Evolutionary conservation across 1,140 invertebrate genomes (phyloP), one percentile per base, ranked within the genome.

Genomic region (Pogonomyrmex californicus): DNA sequence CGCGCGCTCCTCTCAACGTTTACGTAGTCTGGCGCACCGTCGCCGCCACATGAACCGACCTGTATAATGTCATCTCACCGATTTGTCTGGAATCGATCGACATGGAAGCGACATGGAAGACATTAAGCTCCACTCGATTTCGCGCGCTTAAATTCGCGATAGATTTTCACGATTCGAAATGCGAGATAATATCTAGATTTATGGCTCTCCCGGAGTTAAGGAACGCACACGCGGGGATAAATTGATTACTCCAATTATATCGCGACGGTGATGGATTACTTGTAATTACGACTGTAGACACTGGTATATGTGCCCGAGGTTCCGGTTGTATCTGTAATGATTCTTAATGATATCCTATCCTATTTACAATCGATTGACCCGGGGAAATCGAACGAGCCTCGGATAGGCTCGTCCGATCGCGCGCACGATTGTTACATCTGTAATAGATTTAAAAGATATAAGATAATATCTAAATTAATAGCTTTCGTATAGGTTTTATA

Each of bases 221-320:
- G 77, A 41, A 54, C 47, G n/a, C 54, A n/a, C 54, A 66, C 56
- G 38, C 44, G 23, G 60, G 63, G 63, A 81, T 81, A 81, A 68
- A 81, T 81, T 38, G 33, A 66, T 79, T 79, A 68, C 47, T 79
- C 47, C 47, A 54, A 70, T 81, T 81, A 81, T 81, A 70, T 81
- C 36, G 63, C 6, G 36, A 73, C 36, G 70, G 51, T 76, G 47
- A 76, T 63, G 38, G 30, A 77, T 75, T 77, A 77, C 17, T 49
- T 60, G 58, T 63, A 77, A 77, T 77, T 77, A 63, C 63, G 58
- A 63, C 41, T 77, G 41, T 47, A 63, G 54, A 63, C 58, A n/a
- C 12, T 44, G 30, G 65, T 49, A 44, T 33, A 58, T 41, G 33
- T 41, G 54, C 23, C 41, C n/a, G 56, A 63, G 14, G 17, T 77